These are phyloP conservation scores for Vollenhovia emeryi DNA, from an alignment of 1,140 invertebrate species.

Conservation along the genomic window DNA sequence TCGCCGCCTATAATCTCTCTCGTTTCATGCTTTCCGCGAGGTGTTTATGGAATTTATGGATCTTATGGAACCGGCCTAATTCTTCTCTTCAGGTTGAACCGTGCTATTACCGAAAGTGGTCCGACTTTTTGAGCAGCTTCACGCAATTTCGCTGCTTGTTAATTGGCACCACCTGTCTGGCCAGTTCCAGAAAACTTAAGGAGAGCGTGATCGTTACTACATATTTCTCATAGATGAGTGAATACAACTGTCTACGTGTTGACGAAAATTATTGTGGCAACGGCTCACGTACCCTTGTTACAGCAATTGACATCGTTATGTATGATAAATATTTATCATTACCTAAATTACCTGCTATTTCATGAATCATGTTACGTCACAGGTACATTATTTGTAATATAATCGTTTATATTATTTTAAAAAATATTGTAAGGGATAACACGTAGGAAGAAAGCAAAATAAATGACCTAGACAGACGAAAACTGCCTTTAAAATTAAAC, in stretches of 20 bases:
- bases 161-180: constrained; percentile 72
- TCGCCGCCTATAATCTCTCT: background rate
- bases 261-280: constrained; percentile 23
- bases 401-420: background rate
- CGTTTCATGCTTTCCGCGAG: constrained; percentile 7
- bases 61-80: background rate
- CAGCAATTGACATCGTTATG: background rate
- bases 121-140: constrained; percentile 50
- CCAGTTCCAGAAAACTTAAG: background rate
- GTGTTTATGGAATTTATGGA: constrained; percentile 7
- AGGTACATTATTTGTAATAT: background rate
- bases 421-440: background rate
- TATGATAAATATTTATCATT: constrained; percentile 20
- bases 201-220: background rate
- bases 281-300: constrained; percentile 9
- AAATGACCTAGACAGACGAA: background rate
- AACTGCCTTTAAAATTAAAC: background rate
- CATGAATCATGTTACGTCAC: background rate
- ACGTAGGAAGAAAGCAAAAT: background rate
- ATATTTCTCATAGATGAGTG: constrained; percentile 35
- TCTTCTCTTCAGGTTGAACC: background rate
- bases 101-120: constrained; percentile 49
- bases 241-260: background rate
- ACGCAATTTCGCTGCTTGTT: constrained; percentile 52
- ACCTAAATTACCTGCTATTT: background rate